Evolutionary conservation across 2,113 vertebrate species (phyloP).

Genomic region (Mionectes macconnelli): DNA sequence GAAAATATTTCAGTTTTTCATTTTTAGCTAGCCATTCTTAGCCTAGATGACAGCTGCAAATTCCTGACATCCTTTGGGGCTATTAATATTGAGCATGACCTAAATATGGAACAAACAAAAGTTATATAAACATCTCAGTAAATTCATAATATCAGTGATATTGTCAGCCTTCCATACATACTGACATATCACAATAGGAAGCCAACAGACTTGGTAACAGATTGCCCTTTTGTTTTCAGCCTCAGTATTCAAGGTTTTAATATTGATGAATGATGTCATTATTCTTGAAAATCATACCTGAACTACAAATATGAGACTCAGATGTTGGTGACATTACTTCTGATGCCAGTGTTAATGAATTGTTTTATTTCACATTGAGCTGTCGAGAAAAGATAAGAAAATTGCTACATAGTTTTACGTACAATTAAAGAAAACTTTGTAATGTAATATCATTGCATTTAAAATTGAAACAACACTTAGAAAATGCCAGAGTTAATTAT

Average conservation of each 20-base stretch:
- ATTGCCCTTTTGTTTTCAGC: background rate
- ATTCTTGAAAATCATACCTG: background rate
- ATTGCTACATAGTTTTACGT: background rate
- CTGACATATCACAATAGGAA: background rate
- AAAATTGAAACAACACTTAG: background rate
- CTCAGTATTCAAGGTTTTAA: background rate
- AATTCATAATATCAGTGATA: background rate
- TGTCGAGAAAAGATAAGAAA: background rate
- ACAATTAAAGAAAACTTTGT: background rate
- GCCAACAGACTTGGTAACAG: background rate
- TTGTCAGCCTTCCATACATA: background rate
- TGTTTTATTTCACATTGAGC: background rate
- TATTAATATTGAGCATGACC: background rate
- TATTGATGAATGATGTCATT: background rate
- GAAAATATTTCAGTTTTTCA: background rate
- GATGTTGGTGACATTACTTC: background rate
- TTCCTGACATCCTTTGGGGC: background rate
- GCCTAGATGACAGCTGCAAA: background rate
- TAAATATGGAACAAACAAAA: background rate
- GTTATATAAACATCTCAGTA: background rate
- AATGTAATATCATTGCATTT: background rate
- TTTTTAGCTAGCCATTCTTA: background rate
- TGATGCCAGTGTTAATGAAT: background rate
- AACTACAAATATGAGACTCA: background rate
- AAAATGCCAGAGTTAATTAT: background rate